These are phyloP conservation scores for Dryococelus australis DNA, from an alignment of 2,888 invertebrate genomes.

Conservation along the genomic window DNA sequence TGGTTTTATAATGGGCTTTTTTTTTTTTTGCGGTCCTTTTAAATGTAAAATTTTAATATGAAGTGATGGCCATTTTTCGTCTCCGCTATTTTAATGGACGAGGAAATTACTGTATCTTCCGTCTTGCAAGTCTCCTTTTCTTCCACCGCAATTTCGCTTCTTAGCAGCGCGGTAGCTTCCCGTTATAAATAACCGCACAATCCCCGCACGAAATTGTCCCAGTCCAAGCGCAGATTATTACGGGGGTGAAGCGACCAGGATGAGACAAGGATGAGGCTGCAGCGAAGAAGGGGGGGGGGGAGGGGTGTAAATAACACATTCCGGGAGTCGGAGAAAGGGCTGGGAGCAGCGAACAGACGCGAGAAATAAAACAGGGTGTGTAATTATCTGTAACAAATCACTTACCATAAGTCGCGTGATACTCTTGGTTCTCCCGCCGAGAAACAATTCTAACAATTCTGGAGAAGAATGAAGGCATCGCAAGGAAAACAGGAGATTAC, in stretches of 20 bases:
- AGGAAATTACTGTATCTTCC: constrained; percentile 1
- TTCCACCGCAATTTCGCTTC: not conserved
- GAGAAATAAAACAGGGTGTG: not conserved
- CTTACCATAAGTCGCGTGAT: not conserved
- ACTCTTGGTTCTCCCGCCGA: not conserved
- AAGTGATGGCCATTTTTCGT: not conserved
- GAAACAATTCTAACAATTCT: not conserved
- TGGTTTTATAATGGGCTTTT: too few species aligned
- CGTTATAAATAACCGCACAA: not conserved
- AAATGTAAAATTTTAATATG: not conserved
- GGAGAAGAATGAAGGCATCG: not conserved
- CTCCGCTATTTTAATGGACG: not conserved
- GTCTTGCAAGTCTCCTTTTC: not conserved
- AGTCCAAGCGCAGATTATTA: not conserved
- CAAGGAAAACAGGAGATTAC: not conserved
- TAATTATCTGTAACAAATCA: constrained; percentile 16
- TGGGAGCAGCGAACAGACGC: not conserved
- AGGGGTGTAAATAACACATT: not conserved
- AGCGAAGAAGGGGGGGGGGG: not conserved
- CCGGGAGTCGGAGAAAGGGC: not conserved
- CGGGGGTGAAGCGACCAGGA: not conserved
- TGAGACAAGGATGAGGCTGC: too few species aligned
- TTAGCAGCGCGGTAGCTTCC: not conserved
- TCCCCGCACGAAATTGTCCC: not conserved
- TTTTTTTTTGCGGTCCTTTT: too few species aligned